These are phyloP conservation scores for Tokudaia tokunoshimensis DNA, from an alignment of 2,797 vertebrate species.

Conservation along the genomic window DNA sequence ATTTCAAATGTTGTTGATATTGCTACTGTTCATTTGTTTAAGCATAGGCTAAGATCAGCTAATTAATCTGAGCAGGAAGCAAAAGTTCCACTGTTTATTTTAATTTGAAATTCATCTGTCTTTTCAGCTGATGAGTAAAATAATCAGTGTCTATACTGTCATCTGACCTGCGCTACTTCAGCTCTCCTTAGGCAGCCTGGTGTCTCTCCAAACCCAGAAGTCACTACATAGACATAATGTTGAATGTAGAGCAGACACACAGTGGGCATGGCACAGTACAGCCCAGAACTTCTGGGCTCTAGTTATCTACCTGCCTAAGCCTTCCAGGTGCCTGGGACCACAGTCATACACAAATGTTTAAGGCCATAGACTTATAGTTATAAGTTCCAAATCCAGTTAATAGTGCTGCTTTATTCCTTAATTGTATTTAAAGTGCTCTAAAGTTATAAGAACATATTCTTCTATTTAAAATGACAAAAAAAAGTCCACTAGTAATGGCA, in stretches of 20 bases:
- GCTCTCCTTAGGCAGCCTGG: too few relatives aligned
- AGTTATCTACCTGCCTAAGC: neutral
- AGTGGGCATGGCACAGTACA: neutral
- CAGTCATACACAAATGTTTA: neutral
- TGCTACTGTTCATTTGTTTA: neutral
- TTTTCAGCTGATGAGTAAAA: conserved; percentile 23
- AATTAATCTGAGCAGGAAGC: neutral
- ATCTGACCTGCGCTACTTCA: neutral
- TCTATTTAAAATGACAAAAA: conserved; percentile 50
- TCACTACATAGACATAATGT: neutral
- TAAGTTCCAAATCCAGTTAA: conserved; percentile 19
- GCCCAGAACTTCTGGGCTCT: neutral
- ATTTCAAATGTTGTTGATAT: neutral
- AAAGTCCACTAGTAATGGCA: conserved; percentile 58
- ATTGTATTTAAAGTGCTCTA: conserved; percentile 38
- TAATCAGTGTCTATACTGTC: neutral
- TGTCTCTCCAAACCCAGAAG: too few relatives aligned
- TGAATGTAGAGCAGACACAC: neutral
- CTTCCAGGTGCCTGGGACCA: too few relatives aligned
- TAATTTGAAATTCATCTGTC: neutral
- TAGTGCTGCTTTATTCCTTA: neutral
- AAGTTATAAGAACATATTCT: neutral
- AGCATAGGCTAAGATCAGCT: neutral
- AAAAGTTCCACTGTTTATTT: neutral
- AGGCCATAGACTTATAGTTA: too few relatives aligned